Conservation (phyloP, 2,797 vertebrate genomes). For the Danio jaintianensis region DNA sequence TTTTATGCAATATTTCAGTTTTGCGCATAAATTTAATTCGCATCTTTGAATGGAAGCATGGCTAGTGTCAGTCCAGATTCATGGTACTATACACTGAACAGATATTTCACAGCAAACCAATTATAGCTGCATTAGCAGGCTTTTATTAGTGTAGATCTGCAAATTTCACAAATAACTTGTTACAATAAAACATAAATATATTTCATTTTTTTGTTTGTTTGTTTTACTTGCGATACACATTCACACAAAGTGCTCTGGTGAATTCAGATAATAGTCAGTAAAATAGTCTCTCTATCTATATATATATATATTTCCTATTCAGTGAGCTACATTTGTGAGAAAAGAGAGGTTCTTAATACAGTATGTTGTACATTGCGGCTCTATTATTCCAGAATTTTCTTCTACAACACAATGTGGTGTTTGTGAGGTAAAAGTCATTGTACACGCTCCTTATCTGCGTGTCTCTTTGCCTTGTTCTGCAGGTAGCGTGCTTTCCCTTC, state of each 20-base stretch:
- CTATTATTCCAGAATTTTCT: slow-evolving; percentile 25
- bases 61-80: background rate
- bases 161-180: slow-evolving; percentile 61
- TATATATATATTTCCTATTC: background rate
- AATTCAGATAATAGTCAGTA: slow-evolving; percentile 52
- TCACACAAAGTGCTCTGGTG: slow-evolving; percentile 66
- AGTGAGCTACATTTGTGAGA: slow-evolving; percentile 31
- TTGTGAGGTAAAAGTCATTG: slow-evolving; percentile 66
- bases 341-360: slow-evolving; percentile 28
- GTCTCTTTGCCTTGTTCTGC: slow-evolving; percentile 89
- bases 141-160: slow-evolving; percentile 66
- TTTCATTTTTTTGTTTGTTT: slow-evolving; percentile 35
- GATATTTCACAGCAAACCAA: slow-evolving; percentile 11
- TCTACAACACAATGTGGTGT: slow-evolving; percentile 20
- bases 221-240: slow-evolving; percentile 60
- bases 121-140: background rate
- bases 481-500: slow-evolving; percentile 91
- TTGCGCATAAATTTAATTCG: too few species aligned
- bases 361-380: slow-evolving; percentile 44
- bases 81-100: slow-evolving; percentile 20
- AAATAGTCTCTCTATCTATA: slow-evolving; percentile 19
- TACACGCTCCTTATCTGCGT: slow-evolving; percentile 73
- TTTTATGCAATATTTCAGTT: too few species aligned
- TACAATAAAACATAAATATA: slow-evolving; percentile 55
- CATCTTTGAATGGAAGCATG: too few species aligned